phyloP scores from a whole-genome alignment of 2,113 vertebrate species.

The Tenebrosternarchus preto region DNA sequence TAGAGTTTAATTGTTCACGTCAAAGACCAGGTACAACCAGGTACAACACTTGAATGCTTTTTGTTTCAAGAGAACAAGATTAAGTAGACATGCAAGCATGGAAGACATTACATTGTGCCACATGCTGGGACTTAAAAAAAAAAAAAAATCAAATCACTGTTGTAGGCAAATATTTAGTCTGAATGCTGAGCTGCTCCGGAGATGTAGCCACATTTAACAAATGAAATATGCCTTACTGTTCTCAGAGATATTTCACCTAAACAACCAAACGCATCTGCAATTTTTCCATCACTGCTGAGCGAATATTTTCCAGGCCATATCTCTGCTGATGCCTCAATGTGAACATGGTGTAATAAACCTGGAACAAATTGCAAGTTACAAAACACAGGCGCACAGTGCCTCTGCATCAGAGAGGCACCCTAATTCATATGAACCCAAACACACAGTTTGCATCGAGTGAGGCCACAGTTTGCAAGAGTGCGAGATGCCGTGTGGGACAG shows the following conservation, averaged over 20 bases:
- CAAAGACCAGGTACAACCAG: neutral
- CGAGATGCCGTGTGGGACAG: neutral
- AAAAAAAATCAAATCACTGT: neutral
- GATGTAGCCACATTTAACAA: neutral
- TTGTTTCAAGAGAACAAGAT: slow-evolving; percentile 15
- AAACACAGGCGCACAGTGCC: neutral
- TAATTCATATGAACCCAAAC: neutral
- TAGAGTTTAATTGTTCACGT: neutral
- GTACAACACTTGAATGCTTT: neutral
- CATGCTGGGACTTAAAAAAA: neutral
- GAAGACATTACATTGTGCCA: slow-evolving; percentile 20
- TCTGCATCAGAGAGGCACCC: neutral
- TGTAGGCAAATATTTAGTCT: slow-evolving; percentile 11
- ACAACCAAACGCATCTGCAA: neutral
- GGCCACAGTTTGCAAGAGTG: neutral
- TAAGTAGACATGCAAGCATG: slow-evolving; percentile 30
- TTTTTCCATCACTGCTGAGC: neutral
- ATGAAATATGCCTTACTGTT: neutral
- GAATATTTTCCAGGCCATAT: neutral
- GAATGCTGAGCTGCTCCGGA: neutral
- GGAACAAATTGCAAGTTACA: neutral
- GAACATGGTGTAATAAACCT: neutral
- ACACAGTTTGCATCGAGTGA: slow-evolving; percentile 14
- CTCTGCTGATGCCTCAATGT: neutral
- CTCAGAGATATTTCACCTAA: neutral